Conservation (phyloP, 2,888 invertebrate species). For the Ochropleura plecta region DNA sequence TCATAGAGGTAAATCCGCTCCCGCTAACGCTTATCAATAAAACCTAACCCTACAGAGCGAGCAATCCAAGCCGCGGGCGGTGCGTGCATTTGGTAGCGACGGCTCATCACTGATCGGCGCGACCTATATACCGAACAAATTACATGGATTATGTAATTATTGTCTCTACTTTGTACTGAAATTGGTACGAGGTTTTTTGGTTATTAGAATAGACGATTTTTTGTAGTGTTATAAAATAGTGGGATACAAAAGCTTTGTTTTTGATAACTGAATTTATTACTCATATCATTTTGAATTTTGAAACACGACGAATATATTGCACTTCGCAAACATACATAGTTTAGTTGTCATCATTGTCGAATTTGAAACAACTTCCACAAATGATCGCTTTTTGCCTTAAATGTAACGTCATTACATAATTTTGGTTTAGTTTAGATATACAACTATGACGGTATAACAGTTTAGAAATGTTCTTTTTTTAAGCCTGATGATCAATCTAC, state of each 20-base stretch:
- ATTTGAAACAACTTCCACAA: neutral
- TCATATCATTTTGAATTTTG: neutral
- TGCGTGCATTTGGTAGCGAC: constrained; percentile 71
- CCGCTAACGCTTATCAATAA: constrained; percentile 46
- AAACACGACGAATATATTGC: neutral
- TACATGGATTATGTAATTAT: constrained; percentile 66
- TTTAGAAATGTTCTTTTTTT: neutral
- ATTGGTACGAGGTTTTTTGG: constrained; percentile 41
- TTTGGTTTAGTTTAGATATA: neutral
- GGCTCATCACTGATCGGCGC: constrained; percentile 67
- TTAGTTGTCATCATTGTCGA: no score
- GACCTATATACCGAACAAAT: constrained; percentile 70
- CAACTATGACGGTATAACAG: neutral
- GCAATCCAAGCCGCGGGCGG: constrained; percentile 63
- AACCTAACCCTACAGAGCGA: constrained; percentile 20
- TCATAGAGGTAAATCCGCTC: neutral
- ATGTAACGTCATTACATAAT: neutral
- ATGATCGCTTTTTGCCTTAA: neutral
- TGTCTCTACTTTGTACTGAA: constrained; percentile 46
- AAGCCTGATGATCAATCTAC: no score
- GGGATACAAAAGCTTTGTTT: neutral
- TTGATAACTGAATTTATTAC: no score
- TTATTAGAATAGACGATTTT: constrained; percentile 23
- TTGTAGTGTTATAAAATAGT: neutral
- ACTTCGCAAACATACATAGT: no score